Conservation (phyloP, 2,888 invertebrate species). For the Corbicula japonica region DNA sequence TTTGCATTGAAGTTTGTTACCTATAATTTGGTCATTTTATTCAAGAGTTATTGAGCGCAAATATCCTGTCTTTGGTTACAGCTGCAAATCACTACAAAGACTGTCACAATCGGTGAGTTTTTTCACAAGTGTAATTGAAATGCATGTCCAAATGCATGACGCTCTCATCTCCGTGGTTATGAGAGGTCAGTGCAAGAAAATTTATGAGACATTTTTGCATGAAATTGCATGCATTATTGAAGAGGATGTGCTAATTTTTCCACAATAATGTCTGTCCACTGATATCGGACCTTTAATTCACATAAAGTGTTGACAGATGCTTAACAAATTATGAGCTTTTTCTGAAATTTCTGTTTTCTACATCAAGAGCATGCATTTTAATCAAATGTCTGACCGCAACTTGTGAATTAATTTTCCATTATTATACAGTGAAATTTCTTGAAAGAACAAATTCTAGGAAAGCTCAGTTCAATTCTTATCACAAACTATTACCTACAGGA, state of each 20-base stretch:
- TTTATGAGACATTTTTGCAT: conserved; percentile 53
- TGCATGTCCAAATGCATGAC: conserved; percentile 59
- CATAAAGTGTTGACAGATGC: conserved; percentile 33
- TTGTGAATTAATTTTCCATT: too few relatives aligned
- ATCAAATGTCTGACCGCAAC: too few relatives aligned
- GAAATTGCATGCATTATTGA: conserved; percentile 66
- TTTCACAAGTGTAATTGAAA: conserved; percentile 61
- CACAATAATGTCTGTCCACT: conserved; percentile 24
- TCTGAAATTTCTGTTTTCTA: neutral
- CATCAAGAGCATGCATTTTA: conserved; percentile 22
- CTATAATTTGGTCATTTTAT: conserved; percentile 67
- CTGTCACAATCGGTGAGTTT: conserved; percentile 49
- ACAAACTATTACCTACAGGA: too few relatives aligned
- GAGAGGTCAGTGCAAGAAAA: conserved; percentile 45
- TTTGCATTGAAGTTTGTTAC: conserved; percentile 40
- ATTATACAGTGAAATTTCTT: too few relatives aligned
- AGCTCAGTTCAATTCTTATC: too few relatives aligned
- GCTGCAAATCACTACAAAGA: conserved; percentile 41
- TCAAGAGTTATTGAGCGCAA: conserved; percentile 54
- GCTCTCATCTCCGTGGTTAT: conserved; percentile 52
- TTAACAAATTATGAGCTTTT: conserved; percentile 30
- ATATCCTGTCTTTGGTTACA: conserved; percentile 42
- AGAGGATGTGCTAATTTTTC: conserved; percentile 44
- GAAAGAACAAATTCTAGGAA: too few relatives aligned
- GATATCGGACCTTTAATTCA: conserved; percentile 21